These are phyloP conservation scores for Neoascia interrupta DNA, from an alignment of 2,888 invertebrate species.

Conservation along the genomic window DNA sequence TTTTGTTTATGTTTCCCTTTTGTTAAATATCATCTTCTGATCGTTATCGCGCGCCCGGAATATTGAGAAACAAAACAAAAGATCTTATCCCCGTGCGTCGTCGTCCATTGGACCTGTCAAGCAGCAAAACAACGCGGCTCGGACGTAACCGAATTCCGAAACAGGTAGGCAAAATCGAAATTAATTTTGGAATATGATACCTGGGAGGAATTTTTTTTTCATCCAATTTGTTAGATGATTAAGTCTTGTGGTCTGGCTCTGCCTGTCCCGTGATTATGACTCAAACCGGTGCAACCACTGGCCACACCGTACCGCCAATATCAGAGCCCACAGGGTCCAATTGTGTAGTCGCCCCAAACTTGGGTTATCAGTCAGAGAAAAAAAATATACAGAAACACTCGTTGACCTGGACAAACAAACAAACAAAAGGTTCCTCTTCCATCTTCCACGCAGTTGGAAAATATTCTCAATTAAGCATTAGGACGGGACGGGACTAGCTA, in stretches of 20 bases:
- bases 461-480: neutral
- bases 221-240: conserved; percentile 25
- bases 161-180: conserved; percentile 32
- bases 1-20: conserved; percentile 10
- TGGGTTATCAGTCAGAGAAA: conserved; percentile 27
- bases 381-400: no score
- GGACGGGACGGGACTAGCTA: no score
- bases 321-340: conserved; percentile 35
- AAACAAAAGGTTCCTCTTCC: conserved; percentile 38
- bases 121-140: conserved; percentile 1
- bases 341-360: conserved; percentile 29
- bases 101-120: conserved; percentile 6
- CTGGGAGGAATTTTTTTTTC: neutral
- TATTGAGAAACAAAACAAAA: conserved; percentile 34
- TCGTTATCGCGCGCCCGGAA: conserved; percentile 40
- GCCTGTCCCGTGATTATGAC: neutral
- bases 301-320: conserved; percentile 1
- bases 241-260: neutral
- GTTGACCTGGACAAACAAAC: conserved; percentile 40
- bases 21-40: conserved; percentile 18
- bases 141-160: conserved; percentile 11
- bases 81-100: no score
- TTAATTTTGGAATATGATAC: conserved; percentile 30
- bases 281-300: neutral
- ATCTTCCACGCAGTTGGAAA: conserved; percentile 8